Base-by-base conservation (phyloP, 2,888 invertebrate genomes). In the Limnephilus rhombicus region DNA sequence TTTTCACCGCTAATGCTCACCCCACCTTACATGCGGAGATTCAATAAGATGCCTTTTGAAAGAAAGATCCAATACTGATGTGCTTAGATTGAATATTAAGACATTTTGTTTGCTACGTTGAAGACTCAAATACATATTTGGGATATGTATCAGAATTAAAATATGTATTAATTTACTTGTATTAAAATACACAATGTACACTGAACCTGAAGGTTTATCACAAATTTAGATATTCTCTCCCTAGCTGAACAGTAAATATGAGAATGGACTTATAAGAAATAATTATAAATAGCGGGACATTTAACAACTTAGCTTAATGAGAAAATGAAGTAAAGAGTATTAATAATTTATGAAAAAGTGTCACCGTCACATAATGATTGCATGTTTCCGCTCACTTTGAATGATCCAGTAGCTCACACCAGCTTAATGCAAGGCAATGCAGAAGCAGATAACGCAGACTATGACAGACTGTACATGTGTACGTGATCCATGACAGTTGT, bases 111-210 rank as follows among this genome's bases (percentile, higher is more conserved):
- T 45, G n/a, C 45, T 49, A 45, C 45, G 24, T 41, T 86, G 45
- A 86, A 86, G 29, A 29, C 86, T 12, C 86, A 29, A 86, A 45
- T 49, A 86, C 41, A 49, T 86, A 86, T 86, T 86, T 86, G 86
- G 86, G 86, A 45, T 86, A 45, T 86, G 86, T 86, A 86, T 86
- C 45, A 29, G 86, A 86, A 86, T 41, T 86, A 82, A 82, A 82
- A 82, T 82, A 81, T 31, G 31, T 31, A 45, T 49, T 49, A 86
- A 24, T 86, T 86, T 45, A 41, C 41, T 45, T 37, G 85, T 85
- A 85, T 85, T 41, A 37, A 85, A n/a, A 24, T 45, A 45, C 86
- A 83, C 83, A 83, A 37, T 41, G 83, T 41, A 83, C n/a, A 34
- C 34, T 82, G 12, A 45, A 29, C n/a, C 45, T 45, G 86, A 86